Evolutionary conservation across 2,113 vertebrate genomes (phyloP).

Genomic region (Crotalus horridus): DNA sequence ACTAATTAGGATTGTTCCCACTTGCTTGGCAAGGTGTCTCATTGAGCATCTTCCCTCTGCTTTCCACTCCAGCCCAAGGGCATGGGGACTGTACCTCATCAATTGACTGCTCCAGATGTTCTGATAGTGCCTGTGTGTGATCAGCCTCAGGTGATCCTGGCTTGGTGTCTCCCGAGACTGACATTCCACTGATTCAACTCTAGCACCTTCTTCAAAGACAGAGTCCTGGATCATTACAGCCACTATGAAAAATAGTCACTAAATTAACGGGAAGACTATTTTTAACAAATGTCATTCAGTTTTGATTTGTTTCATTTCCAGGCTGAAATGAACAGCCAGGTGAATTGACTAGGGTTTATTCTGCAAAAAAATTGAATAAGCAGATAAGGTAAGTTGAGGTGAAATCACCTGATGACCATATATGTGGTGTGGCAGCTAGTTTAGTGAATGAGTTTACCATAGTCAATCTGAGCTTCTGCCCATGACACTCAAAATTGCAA

Average conservation of each 20-base stretch:
- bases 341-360: not conserved
- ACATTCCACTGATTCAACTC: not conserved
- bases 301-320: not conserved
- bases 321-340: not conserved
- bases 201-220: not conserved
- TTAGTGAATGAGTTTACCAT: not conserved
- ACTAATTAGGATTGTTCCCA: not conserved
- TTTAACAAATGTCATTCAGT: not conserved
- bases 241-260: not conserved
- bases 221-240: not conserved
- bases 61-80: not conserved
- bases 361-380: not conserved
- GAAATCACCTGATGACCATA: not conserved
- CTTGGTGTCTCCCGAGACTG: not conserved
- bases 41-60: not conserved
- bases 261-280: not conserved
- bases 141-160: not conserved
- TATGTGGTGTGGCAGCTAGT: not conserved
- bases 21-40: not conserved
- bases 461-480: not conserved
- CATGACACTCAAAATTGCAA: not conserved
- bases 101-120: not conserved
- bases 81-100: not conserved
- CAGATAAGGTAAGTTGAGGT: not conserved
- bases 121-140: not conserved